phyloP scores from a whole-genome alignment of 1,140 invertebrate genomes.

The Plodia interpunctella region DNA sequence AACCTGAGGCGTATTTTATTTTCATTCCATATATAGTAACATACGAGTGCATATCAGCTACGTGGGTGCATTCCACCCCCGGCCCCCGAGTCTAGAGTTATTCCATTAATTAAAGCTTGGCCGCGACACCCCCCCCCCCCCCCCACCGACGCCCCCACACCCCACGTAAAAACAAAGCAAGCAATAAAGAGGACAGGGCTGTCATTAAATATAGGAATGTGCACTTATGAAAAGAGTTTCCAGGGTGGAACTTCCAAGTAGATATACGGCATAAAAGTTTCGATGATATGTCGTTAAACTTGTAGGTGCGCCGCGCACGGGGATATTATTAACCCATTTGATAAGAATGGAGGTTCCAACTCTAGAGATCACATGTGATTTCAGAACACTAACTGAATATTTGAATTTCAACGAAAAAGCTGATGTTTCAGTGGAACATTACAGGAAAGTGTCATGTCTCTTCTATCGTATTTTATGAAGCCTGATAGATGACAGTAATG shows the following conservation, averaged over 20 bases:
- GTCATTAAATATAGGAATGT: constrained; percentile 26
- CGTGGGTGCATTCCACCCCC: constrained; percentile 1
- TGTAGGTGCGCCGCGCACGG: too few species aligned
- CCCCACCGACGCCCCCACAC: constrained; percentile 27
- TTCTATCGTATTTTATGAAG: too few species aligned
- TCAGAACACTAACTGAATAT: too few species aligned
- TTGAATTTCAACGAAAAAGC: too few species aligned
- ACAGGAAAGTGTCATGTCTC: too few species aligned
- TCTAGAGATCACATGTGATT: too few species aligned
- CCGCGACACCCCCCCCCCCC: constrained; percentile 28
- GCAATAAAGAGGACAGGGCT: constrained; percentile 40
- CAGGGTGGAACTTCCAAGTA: neutral
- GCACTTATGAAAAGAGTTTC: constrained; percentile 46
- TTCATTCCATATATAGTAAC: neutral
- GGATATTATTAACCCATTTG: too few species aligned
- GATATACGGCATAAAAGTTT: constrained; percentile 5
- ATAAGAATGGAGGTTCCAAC: too few species aligned
- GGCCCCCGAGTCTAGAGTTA: constrained; percentile 37
- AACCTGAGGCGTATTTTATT: neutral
- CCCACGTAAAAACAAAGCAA: constrained; percentile 48
- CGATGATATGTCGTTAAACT: neutral
- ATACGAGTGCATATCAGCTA: neutral
- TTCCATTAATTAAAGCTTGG: constrained; percentile 64
- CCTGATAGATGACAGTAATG: too few species aligned
- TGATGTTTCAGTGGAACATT: too few species aligned